These are phyloP conservation scores for Stomatorhinus walkeri DNA, from an alignment of 2,797 vertebrate species.

Conservation along the genomic window DNA sequence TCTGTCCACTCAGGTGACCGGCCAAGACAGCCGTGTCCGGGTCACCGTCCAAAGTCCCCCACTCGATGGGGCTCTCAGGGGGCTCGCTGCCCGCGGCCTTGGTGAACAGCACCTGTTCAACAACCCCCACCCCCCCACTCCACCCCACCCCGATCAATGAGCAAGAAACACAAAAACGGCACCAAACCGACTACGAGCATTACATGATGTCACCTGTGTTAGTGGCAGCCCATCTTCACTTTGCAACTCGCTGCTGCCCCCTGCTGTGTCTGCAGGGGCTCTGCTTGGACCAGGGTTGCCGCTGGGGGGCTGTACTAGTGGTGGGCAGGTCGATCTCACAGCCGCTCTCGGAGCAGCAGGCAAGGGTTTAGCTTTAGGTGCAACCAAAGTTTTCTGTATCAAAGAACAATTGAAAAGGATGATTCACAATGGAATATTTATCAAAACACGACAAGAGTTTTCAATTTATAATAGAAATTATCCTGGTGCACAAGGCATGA, in stretches of 20 bases:
- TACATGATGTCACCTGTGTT: not conserved
- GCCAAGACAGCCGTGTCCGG: not conserved
- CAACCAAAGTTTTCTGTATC: not conserved
- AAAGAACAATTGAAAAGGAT: not conserved
- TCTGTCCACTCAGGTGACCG: not conserved
- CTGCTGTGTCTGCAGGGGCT: not conserved
- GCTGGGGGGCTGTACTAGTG: not conserved
- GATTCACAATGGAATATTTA: not conserved
- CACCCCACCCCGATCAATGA: not conserved
- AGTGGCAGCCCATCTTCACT: not conserved
- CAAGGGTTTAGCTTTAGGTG: not conserved
- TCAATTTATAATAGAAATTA: not conserved
- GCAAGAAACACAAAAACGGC: not conserved
- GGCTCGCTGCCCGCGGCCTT: not conserved
- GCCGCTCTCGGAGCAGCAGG: not conserved
- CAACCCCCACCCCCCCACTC: not conserved
- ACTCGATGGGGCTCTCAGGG: not conserved
- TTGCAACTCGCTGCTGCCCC: not conserved
- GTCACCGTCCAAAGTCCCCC: constrained; percentile 5
- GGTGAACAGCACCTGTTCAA: not conserved
- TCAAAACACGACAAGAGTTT: not conserved
- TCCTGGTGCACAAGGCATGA: not conserved
- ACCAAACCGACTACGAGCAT: not conserved
- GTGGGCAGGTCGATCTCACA: too few species aligned
- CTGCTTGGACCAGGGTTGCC: not conserved